Base-by-base conservation (phyloP, 2,113 vertebrate genomes). In the Daubentonia madagascariensis region DNA sequence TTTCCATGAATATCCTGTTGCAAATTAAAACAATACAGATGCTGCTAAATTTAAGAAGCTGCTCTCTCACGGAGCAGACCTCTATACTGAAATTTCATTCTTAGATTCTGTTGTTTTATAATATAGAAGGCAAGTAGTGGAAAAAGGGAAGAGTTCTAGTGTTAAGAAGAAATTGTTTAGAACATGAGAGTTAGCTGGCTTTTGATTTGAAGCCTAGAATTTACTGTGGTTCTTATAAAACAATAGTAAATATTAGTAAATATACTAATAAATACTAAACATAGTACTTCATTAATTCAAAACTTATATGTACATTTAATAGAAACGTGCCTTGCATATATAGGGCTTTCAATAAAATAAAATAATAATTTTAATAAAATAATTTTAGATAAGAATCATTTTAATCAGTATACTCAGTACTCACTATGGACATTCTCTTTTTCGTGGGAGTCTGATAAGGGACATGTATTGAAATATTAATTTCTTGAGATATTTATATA, bases 71-170 rank as follows among this genome's bases (percentile, higher is more conserved):
- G 48, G 70, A 83, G 54, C 10, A 85, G 20, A 50, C n/a, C 63
- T 43, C 3, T 43, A 8, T 48, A 40, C 4, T 43, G 17, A 68
- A 22, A 23, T 52, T 30, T 89, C 25, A 6, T 0, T 0, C 20
- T 2, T 70, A 85, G 73, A 16, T 50, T 45, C 17, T 18, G 5
- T 32, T 50, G 30, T 43, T 45, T 87, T 91, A 37, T 88, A 70
- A 2, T 6, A 61, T 6, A 13, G 23, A 17, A 22, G 28, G 13
- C 1, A 0, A 4, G 6, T 0, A 1, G 1, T 48, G 61, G 17
- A 28, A 13, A 67, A 50, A 61, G 43, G 61, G 25, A 35, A 48
- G 40, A 43, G 13, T 57, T 75, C 28, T 65, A 45, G 59, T 37
- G 0, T 67, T 76, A 85, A 5, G 14, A 37, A 68, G 14, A 97